Base-by-base conservation (phyloP, 1,140 invertebrate genomes). In the Neotoxoptera formosana region DNA sequence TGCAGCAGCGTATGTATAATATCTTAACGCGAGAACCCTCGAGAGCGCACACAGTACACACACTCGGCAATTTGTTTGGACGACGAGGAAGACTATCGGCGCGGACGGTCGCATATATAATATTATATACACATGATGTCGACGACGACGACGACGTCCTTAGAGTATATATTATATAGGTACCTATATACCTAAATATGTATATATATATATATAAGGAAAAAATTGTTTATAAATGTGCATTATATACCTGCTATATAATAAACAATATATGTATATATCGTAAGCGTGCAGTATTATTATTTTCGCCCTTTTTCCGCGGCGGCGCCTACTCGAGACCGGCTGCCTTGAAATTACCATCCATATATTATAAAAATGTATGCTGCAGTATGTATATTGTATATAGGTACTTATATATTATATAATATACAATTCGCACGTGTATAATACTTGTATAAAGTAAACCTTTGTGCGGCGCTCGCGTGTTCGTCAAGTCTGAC, bases 211-310 rank as follows among this genome's bases (percentile, higher is more conserved):
- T 4, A n/a, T n/a, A n/a, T n/a, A 6, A 14, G 60, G 11, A 34
- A 76, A 76, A 76, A 76, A 76, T 76, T 76, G 60, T n/a, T 76
- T 76, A 76, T 76, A 76, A 67, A 67, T 76, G 60, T 76, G 17
- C n/a, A 76, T 76, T 76, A 7, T 76, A 7, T 76, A 76, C 60
- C 30, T n/a, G n/a, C n/a, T n/a, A n/a, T n/a, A 76, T 76, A 76
- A 76, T 20, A 76, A 76, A 41, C 41, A 41, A 41, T 41, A 41
- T 41, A 41, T 41, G n/a, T n/a, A 76, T n/a, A 76, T n/a, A 34
- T n/a, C 6, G 60, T n/a, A n/a, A 14, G 3, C 4, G 60, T 34
- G 30, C n/a, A 67, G n/a, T 76, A 67, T 60, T 60, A 67, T 76
- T 76, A 76, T 76, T 17, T 20, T 76, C 11, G n/a, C 30, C 14